Conservation (phyloP, 1,140 invertebrate genomes). For the Lanistes nyassanus region DNA sequence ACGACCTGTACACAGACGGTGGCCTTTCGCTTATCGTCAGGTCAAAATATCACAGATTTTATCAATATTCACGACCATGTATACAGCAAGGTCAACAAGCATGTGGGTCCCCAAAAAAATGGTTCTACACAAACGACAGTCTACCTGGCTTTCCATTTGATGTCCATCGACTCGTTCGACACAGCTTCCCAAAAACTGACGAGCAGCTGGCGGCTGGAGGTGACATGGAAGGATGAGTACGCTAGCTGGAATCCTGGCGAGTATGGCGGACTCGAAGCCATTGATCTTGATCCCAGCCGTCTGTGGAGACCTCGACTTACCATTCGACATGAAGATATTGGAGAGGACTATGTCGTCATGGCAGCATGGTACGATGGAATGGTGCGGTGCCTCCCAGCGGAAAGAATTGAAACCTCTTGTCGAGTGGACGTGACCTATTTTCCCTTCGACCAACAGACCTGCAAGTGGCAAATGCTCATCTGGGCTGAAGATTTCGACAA, state of each 20-base stretch:
- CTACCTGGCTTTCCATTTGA: conserved; percentile 7
- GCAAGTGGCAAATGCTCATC: conserved; percentile 95
- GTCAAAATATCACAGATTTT: not conserved
- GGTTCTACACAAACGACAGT: not conserved
- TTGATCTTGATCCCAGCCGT: not conserved
- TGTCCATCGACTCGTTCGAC: conserved; percentile 20
- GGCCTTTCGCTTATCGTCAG: not conserved
- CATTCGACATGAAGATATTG: conserved; percentile 3
- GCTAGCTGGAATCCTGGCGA: conserved; percentile 7
- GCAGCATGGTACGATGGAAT: conserved; percentile 81
- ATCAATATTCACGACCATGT: not conserved
- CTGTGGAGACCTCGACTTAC: conserved; percentile 20
- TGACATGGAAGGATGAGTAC: conserved; percentile 19
- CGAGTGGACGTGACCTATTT: conserved; percentile 74
- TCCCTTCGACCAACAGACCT: conserved; percentile 88
- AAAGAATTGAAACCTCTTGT: conserved; percentile 96
- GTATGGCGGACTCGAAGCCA: not conserved
- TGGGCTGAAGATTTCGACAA: conserved; percentile 81
- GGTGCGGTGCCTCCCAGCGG: conserved; percentile 93
- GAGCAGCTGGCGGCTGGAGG: conserved; percentile 1
- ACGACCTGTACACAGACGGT: not conserved
- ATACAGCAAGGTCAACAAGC: conserved; percentile 4
- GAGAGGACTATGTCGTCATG: not conserved
- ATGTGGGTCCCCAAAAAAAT: conserved; percentile 15
- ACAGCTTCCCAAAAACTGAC: conserved; percentile 18